Evolutionary conservation across 2,113 vertebrate genomes (phyloP).

Genomic region (Oreochromis aureus): DNA sequence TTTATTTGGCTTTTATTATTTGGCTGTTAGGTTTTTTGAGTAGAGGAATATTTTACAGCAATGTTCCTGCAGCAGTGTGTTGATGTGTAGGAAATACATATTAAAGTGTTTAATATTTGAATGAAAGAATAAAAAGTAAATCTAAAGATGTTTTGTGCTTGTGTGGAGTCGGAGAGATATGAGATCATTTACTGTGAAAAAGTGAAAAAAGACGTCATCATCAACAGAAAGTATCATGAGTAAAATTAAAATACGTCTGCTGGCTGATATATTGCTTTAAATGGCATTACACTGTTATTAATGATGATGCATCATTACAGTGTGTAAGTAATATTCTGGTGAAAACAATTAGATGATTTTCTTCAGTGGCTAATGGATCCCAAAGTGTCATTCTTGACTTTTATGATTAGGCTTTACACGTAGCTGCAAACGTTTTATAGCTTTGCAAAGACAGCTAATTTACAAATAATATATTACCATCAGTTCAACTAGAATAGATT

Average conservation of each 20-base stretch:
- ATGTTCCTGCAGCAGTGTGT: not conserved
- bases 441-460: not conserved
- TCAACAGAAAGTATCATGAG: not conserved
- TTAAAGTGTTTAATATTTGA: not conserved
- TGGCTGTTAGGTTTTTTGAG: not conserved
- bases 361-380: not conserved
- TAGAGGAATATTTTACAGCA: not conserved
- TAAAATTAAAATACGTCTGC: not conserved
- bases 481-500: not conserved
- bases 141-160: not conserved
- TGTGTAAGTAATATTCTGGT: not conserved
- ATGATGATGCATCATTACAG: not conserved
- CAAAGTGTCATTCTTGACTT: not conserved
- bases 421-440: not conserved
- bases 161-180: not conserved
- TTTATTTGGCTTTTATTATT: not conserved
- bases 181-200: not conserved
- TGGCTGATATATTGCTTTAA: fast-evolving
- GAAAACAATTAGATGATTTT: not conserved
- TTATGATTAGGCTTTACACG: not conserved
- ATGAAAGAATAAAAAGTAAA: not conserved
- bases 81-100: not conserved
- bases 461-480: not conserved
- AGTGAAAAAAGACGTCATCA: not conserved
- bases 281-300: not conserved